Base-by-base conservation (phyloP, 2,888 invertebrate genomes). In the Drosophila flavopinicola region DNA sequence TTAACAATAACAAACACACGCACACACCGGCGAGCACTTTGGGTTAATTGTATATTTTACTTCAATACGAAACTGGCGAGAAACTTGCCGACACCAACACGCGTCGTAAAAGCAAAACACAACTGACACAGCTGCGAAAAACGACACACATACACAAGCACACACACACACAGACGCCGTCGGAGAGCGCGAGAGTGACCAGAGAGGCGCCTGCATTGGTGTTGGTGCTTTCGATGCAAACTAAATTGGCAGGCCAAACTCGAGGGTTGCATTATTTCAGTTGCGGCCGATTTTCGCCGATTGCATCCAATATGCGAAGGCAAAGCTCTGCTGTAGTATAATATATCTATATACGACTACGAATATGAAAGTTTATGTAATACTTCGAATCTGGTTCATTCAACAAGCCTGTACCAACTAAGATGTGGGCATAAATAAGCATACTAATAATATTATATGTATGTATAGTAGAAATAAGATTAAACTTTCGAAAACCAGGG, bases 241-340 rank as follows among this genome's bases (percentile, higher is more conserved):
- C 49, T 33, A 29, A 61, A 66, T 66, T 70, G 67, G 59, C 65
- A 53, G 75, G 25, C 39, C 66, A 44, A 20, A 20, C 6, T n/a
- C 9, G 27, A 85, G 79, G 85, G 85, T 52, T 78, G 76, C 63
- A 66, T 33, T 54, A 23, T 11, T 33, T 20, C n/a, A 39, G 2
- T 20, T 7, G 33, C 24, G 17, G 60, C 6, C 41, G 51, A 49
- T 45, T 27, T 13, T n/a, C 20, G 6, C 5, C 29, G 37, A 20
- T 44, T 44, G 15, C 9, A 15, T 7, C 37, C 32, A 1, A 11
- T 20, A 2, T 7, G n/a, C 6, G 3, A 2, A 25, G 9, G 7
- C 44, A 41, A 35, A 42, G 45, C 45, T 47, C 6, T 15, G 10
- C 23, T 37, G n/a, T n/a, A n/a, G n/a, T n/a, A n/a, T n/a, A n/a